Base-by-base conservation (phyloP, 2,797 vertebrate species). In the Enteromius afrohamiltoni region DNA sequence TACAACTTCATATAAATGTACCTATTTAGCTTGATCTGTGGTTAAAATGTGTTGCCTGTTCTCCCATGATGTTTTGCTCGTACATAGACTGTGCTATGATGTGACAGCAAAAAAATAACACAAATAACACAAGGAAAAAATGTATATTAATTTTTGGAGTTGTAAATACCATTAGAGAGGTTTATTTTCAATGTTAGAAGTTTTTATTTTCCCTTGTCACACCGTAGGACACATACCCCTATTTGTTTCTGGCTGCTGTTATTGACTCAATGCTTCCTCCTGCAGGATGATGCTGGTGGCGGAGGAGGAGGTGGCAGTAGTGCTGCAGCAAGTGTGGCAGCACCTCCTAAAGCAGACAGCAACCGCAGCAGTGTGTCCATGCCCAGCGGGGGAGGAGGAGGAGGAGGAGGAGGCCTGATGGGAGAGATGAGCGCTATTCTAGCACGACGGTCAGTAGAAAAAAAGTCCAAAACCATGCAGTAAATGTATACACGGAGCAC, bases 391-490 rank as follows among this genome's bases (percentile, higher is more conserved):
- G 95, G 94, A 0, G 96, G 88, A 45, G 42, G 42, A 42, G 42
- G 42, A 42, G 42, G 94, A 5, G 95, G 94, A 0, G 96, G 96
- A 0, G 96, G 88, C 34, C 89, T 98, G 82, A 97, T 98, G 97
- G 96, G 97, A 51, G 97, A 98, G 88, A 98, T 98, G 97, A 97
- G 95, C 0, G 96, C 96, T 87, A 97, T 97, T 92, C 88, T 98
- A 85, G 97, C 97, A 65, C 91, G 97, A 76, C 95, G 97, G 97
- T 97, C 86, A 89, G 93, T 87, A 62, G 71, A 21, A 19, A 13
- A 4, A 55, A 64, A 10, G 85, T 42, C 37, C 40, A 3, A 21
- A 71, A 21, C 23, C 37, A 14, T 26, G 17, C 4, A 9, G 14
- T 19, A 42, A 42, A 74, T n/a, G 11, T 58, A 10, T 19, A 51